These are phyloP conservation scores for Lepidurus couesii DNA, from an alignment of 1,140 invertebrate genomes.

Conservation along the genomic window DNA sequence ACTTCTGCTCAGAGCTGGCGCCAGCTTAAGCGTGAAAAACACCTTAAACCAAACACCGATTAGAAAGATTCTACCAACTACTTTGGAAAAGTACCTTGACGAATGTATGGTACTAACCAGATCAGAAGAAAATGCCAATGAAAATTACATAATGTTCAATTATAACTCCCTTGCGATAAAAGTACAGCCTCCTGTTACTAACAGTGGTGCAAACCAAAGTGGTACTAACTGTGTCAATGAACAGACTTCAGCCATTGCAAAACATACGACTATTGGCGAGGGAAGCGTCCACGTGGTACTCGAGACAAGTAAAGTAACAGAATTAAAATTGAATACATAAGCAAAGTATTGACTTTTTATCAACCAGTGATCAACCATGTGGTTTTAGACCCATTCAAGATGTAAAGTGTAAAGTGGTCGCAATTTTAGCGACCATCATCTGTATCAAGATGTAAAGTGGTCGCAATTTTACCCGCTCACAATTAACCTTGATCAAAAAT, in stretches of 20 bases:
- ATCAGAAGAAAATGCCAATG: constrained; percentile 53
- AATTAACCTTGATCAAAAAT: too few species aligned
- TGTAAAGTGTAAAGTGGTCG: too few species aligned
- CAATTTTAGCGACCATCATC: too few species aligned
- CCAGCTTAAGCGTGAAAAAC: constrained; percentile 63
- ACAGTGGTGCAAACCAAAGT: too few species aligned
- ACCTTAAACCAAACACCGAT: constrained; percentile 60
- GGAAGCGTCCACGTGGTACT: neutral
- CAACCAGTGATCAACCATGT: too few species aligned
- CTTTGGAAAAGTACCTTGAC: constrained; percentile 62
- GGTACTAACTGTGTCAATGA: too few species aligned
- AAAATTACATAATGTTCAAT: constrained; percentile 63
- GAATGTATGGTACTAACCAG: constrained; percentile 56
- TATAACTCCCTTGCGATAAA: constrained; percentile 62
- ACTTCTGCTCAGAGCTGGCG: constrained; percentile 57
- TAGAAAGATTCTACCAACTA: constrained; percentile 57
- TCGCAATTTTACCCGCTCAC: too few species aligned
- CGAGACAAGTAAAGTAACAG: too few species aligned
- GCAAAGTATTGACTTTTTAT: too few species aligned
- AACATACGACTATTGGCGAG: constrained; percentile 7
- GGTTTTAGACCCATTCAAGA: too few species aligned
- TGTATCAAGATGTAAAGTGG: too few species aligned
- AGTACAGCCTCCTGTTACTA: constrained; percentile 33
- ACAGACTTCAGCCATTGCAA: constrained; percentile 15
- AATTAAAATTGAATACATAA: too few species aligned